Base-by-base conservation (phyloP, 1,140 invertebrate species). In the Harlomillsia oculata region DNA sequence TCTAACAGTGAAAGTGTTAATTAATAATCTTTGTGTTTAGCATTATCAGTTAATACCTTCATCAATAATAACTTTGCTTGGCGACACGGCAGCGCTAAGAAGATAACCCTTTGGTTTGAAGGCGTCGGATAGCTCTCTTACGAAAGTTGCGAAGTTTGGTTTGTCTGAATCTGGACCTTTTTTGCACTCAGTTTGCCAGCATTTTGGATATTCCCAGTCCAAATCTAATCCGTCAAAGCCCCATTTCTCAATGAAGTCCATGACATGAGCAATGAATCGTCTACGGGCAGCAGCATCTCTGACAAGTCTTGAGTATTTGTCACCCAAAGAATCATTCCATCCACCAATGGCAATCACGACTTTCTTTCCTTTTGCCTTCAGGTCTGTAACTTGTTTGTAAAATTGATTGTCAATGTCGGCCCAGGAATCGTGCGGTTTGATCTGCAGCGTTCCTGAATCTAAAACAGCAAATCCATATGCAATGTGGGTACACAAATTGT, bases 391-490 rank as follows among this genome's bases (percentile, higher is more conserved):
- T 70, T 79, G 79, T 14, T 74, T 75, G 67, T 82, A 83, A 69
- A 84, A 82, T 55, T 80, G 74, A 67, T 83, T 82, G 32, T 68
- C 67, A 20, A 66, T 55, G 51, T 68, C 68, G 6, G 64, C 66
- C 66, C 68, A 69, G 9, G 56, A 32, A 52, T 69, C 69, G 30
- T 67, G 63, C 16, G 79, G 72, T 40, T 76, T 76, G 13, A 83
- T 75, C 8, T 73, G 75, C 32, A 79, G 69, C 18, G 72, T 72
- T 18, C 73, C 69, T 0, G 70, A 63, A 63, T 83, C 76, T 3
- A 84, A 71, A 28, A 80, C 78, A 9, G 81, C 82, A 74, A 85
- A 87, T 3, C 82, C 77, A 67, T 85, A 86, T 18, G 82, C 76
- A 34, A 86, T 79, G 68, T 87, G 85, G 0, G 83, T 84, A 65